phyloP scores from a whole-genome alignment of 2,113 vertebrate genomes.

The Brienomyrus longianalis region DNA sequence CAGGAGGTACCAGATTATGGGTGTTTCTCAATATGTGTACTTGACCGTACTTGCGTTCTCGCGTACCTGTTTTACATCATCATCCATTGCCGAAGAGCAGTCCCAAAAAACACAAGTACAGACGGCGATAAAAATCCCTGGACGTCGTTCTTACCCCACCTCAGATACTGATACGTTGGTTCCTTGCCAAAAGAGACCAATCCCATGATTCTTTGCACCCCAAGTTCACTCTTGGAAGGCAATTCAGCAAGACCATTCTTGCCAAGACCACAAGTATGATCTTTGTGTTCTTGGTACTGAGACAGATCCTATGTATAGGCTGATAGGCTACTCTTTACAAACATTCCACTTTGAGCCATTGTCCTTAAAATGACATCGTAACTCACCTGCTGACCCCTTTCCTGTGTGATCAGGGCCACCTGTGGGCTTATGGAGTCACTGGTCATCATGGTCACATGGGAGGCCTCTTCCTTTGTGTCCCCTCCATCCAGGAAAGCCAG shows the following conservation, averaged over 20 bases:
- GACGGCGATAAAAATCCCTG: background rate
- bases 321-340: background rate
- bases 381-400: conserved; percentile 61
- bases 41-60: background rate
- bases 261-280: background rate
- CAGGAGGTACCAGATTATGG: background rate
- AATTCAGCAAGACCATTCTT: background rate
- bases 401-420: conserved; percentile 58
- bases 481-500: conserved; percentile 53
- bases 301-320: background rate
- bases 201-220: too few species aligned
- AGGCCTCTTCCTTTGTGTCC: conserved; percentile 32
- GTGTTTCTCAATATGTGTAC: background rate
- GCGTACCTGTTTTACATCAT: background rate
- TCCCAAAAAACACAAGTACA: background rate
- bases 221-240: background rate
- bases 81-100: background rate
- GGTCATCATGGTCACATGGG: conserved; percentile 51
- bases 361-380: background rate
- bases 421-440: conserved; percentile 41
- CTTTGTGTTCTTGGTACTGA: background rate
- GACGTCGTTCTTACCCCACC: background rate
- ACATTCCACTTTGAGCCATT: background rate
- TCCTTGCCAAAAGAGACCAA: background rate
- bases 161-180: background rate